Evolutionary conservation across 1,140 invertebrate species (phyloP).

Genomic region (Drosophila yakuba): DNA sequence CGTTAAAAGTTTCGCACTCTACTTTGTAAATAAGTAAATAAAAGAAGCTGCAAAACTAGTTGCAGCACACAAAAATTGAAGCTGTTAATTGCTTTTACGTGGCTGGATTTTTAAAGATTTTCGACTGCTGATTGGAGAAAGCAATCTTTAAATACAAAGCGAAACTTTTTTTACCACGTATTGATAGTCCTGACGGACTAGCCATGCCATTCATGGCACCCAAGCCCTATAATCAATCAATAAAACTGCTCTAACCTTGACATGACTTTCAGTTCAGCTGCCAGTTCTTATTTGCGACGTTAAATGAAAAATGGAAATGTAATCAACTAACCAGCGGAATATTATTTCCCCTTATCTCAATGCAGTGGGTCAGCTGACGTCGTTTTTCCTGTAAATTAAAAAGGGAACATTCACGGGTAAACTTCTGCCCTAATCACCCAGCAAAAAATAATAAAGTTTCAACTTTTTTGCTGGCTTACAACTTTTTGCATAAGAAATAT

Average conservation of each 20-base stretch:
- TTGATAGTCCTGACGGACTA: background rate
- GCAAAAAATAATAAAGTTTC: conserved; percentile 34
- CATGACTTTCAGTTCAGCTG: conserved; percentile 56
- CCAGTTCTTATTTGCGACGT: conserved; percentile 21
- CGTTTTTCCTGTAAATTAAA: conserved; percentile 38
- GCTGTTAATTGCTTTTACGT: conserved; percentile 65
- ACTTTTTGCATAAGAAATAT: conserved; percentile 43
- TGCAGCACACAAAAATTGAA: conserved; percentile 35
- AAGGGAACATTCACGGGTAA: conserved; percentile 12
- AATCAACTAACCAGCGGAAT: conserved; percentile 18
- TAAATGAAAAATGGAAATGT: conserved; percentile 34
- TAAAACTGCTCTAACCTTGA: conserved; percentile 60
- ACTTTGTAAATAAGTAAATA: conserved; percentile 17
- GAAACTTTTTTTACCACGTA: conserved; percentile 8
- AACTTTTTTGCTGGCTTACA: conserved; percentile 21
- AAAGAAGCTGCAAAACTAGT: conserved; percentile 42
- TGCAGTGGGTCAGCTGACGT: conserved; percentile 22
- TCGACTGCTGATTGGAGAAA: conserved; percentile 42
- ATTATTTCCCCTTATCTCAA: conserved; percentile 13
- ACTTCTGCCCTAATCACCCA: conserved; percentile 35
- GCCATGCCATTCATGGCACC: conserved; percentile 23
- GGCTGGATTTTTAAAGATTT: conserved; percentile 54
- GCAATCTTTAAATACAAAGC: conserved; percentile 30
- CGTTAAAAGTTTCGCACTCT: conserved; percentile 44
- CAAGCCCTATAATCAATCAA: conserved; percentile 43